Percentiles rank a stretch among this genome's conserved stretches.
phyloP scores from a whole-genome alignment of 2,113 vertebrate genomes.

The Hiodon tergisus region DNA sequence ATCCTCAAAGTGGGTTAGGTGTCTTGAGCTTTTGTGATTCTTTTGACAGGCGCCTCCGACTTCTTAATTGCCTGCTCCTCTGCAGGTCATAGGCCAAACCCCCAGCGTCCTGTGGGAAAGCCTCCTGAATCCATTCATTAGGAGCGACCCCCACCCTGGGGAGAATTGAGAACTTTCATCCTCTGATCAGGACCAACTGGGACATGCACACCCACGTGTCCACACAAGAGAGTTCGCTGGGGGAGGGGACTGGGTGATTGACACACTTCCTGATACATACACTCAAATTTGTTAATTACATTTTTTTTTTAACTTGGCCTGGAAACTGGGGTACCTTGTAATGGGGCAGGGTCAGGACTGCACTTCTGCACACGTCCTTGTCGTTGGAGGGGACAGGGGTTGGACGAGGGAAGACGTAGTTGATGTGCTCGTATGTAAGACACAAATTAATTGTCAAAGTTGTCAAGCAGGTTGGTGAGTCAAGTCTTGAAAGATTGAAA shows the following conservation, averaged over 20 bases:
- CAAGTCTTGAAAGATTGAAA: constrained; percentile 47
- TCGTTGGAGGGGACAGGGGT: not conserved
- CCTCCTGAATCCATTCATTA: constrained; percentile 41
- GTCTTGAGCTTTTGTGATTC: constrained; percentile 52
- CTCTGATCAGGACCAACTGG: constrained; percentile 14
- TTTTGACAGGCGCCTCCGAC: constrained; percentile 43
- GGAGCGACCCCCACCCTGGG: constrained; percentile 33
- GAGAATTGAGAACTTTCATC: constrained; percentile 2
- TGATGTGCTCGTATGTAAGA: constrained; percentile 55
- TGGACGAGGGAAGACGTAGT: constrained; percentile 32
- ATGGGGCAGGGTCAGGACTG: not conserved
- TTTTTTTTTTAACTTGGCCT: constrained; percentile 13
- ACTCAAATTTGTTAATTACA: not conserved
- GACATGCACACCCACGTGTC: not conserved
- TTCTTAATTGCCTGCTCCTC: constrained; percentile 60
- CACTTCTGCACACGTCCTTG: not conserved
- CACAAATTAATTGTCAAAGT: constrained; percentile 62
- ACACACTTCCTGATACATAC: constrained; percentile 6
- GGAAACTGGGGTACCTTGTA: not conserved
- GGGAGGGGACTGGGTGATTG: not conserved
- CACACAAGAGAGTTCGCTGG: too few species aligned
- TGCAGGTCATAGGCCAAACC: constrained; percentile 49
- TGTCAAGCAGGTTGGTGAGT: constrained; percentile 39
- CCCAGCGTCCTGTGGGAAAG: constrained; percentile 40
- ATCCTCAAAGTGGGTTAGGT: constrained; percentile 58